Base-by-base conservation (phyloP, 2,113 vertebrate species). In the Hyperopisus bebe region DNA sequence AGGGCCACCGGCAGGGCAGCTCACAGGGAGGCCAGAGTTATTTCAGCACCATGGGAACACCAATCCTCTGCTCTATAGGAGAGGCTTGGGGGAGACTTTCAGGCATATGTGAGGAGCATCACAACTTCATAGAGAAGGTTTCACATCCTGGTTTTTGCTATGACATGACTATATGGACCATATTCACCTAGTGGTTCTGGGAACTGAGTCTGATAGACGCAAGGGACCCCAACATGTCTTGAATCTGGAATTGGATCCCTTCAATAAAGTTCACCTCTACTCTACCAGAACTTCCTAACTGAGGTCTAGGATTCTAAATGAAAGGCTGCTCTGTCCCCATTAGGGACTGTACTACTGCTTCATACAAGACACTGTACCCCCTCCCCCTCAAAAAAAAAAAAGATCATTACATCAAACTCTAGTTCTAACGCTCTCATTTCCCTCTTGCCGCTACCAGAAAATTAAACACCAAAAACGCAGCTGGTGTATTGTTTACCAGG, bases 381-480 rank as follows among this genome's bases (percentile, higher is more conserved):
- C 5, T 7, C n/a, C 27, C 3, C 24, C 11, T 5, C 46, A 19
- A 44, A 35, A 10, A 17, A 27, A 44, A 48, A 53, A 51, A 51
- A 35, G 27, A 87, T 87, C 50, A 87, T 55, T 47, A 87, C 15
- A 55, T 53, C 50, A 87, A 51, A 31, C 50, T 87, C 9, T 21
- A 87, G 50, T 87, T 87, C 48, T 24, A 53, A 88, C 21, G 55
- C 24, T 24, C 55, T 66, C 85, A 87, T 53, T 55, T 35, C 55
- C 87, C 55, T 66, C 55, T 62, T 55, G 21, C 15, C 3, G 55
- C 39, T 66, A 46, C 39, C 39, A 88, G 62, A 62, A 55, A 62
- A 88, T 44, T 42, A 88, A 62, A 88, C 87, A 66, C 51, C 62
- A 53, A 88, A 53, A 88, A 27, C 3, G 39, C 87, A 88, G 87